A percentile compares a stretch with the other conserved stretches of the same genome.
Conservation (phyloP, 1,140 invertebrate genomes). For the Platyura marginata region DNA sequence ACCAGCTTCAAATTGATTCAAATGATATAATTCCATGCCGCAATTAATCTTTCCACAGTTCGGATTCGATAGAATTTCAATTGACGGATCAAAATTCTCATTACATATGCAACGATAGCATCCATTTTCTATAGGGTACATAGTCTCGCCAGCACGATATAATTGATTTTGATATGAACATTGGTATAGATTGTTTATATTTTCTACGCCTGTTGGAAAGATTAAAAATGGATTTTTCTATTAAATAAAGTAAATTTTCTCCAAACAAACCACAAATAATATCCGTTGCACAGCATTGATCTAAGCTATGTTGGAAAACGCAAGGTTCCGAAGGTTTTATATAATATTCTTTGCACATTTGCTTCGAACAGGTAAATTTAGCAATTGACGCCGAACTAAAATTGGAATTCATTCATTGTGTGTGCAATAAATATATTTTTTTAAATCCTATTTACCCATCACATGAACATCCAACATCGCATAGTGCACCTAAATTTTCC, state of each 20-base stretch:
- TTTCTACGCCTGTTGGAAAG: slow-evolving; percentile 9
- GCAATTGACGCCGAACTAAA: too few species aligned
- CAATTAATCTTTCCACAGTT: slow-evolving; percentile 30
- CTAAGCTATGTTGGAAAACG: slow-evolving; percentile 20
- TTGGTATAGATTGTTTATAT: slow-evolving; percentile 21
- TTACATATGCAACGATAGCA: slow-evolving; percentile 28
- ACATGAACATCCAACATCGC: background rate
- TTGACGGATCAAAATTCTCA: slow-evolving; percentile 20
- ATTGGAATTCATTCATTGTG: too few species aligned
- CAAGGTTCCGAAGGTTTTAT: slow-evolving; percentile 22
- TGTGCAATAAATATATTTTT: background rate
- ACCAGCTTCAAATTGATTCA: slow-evolving; percentile 22
- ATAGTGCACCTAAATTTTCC: background rate
- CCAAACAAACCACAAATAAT: slow-evolving; percentile 20
- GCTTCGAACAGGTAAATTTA: background rate
- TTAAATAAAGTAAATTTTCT: too few species aligned
- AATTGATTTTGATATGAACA: slow-evolving; percentile 27
- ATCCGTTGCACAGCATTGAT: slow-evolving; percentile 24
- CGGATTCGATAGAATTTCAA: slow-evolving; percentile 12
- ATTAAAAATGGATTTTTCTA: background rate
- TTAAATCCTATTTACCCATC: background rate
- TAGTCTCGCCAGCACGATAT: slow-evolving; percentile 27
- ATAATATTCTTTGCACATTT: slow-evolving; percentile 28
- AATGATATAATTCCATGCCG: slow-evolving; percentile 27
- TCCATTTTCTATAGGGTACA: slow-evolving; percentile 27